phyloP scores from a whole-genome alignment of 2,888 invertebrate species.

The Apodemia zela region DNA sequence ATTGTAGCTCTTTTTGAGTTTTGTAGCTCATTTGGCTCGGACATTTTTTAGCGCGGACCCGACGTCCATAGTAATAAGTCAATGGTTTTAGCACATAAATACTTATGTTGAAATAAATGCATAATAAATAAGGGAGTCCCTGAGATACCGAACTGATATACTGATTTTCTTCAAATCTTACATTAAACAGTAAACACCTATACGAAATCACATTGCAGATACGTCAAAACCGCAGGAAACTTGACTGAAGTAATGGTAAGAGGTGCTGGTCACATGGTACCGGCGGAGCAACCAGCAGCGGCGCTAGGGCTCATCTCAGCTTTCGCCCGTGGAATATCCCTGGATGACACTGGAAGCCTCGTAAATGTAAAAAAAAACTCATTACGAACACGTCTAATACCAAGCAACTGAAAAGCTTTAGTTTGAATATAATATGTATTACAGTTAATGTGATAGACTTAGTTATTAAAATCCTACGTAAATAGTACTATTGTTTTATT shows the following conservation, averaged over 20 bases:
- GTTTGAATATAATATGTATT: background rate
- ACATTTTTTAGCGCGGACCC: no score
- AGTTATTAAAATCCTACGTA: background rate
- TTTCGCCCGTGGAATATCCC: conserved; percentile 71
- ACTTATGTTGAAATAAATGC: no score
- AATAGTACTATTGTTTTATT: background rate
- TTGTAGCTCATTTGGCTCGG: no score
- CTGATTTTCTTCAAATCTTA: no score
- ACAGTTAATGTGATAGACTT: background rate
- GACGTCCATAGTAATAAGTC: no score
- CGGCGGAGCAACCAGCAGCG: conserved; percentile 81
- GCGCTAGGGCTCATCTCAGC: conserved; percentile 81
- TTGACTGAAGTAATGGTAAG: conserved; percentile 82
- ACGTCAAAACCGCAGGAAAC: conserved; percentile 77
- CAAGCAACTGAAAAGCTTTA: conserved; percentile 5
- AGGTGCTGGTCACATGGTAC: conserved; percentile 85
- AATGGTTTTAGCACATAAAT: no score
- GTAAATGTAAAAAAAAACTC: conserved; percentile 55
- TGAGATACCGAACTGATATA: no score
- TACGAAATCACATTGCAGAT: conserved; percentile 50
- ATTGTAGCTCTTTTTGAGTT: no score
- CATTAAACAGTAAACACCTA: no score
- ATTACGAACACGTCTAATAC: conserved; percentile 42
- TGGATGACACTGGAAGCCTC: conserved; percentile 57
- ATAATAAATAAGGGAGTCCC: no score